Evolutionary conservation across 1,140 invertebrate genomes (phyloP), one percentile per base, ranked within the genome.

Genomic region (Drosophila leontia): DNA sequence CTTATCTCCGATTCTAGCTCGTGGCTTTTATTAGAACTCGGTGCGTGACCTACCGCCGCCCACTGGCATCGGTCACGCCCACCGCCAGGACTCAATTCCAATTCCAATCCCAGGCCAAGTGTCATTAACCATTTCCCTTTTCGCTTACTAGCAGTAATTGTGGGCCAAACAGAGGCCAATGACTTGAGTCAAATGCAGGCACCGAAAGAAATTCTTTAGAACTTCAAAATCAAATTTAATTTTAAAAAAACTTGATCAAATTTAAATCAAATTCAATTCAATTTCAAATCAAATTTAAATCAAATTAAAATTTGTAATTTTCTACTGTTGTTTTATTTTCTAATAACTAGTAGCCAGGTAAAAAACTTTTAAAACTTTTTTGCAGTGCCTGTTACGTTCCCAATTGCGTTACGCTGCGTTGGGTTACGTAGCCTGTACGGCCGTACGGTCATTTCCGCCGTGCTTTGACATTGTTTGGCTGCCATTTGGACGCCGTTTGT

Each of bases 391-490:
- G 47, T 60, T 39, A 57, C 41, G 63, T 39, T 56, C 12, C 19
- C 9, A 26, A 35, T 57, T 44, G 37, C 65, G 53, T 37, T 67
- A 44, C 23, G 65, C 29, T 79, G 78, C 77, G 55, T 62, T 44
- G 44, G 44, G 57, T 61, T 67, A 78, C 75, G 63, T 69, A 59
- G 62, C 35, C 17, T 13, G 39, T 17, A 35, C 41, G 48, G 62
- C 45, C 29, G 41, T 56, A 26, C 53, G 71, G 58, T 48, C 67
- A 78, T 81, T 85, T 86, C 78, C 74, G 69, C 17, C 47, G 17
- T 78, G 63, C 51, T 60, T 58, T 81, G 74, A 85, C 78, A 86
- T 74, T 85, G 78, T 81, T 86, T 85, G 78, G 42, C 74, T 58
- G 78, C 78, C 75, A 75, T 85, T 85, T 81, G 82, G 53, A 41